These are phyloP conservation scores for Hypotaenidia okinawae DNA, from an alignment of 2,797 vertebrate species.

Conservation along the genomic window DNA sequence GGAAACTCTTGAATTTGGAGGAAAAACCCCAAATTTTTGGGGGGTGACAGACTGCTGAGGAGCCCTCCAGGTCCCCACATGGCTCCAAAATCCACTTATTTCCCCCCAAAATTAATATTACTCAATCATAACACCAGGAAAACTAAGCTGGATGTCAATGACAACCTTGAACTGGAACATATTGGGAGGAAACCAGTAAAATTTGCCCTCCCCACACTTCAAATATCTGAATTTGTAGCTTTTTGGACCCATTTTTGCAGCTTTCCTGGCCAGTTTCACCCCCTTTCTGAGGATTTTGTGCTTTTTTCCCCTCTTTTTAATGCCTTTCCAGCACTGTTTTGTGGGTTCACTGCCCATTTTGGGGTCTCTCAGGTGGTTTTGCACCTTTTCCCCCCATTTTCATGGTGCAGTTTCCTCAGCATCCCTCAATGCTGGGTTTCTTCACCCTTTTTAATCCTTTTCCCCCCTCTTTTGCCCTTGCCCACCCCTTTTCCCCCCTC, in stretches of 20 bases:
- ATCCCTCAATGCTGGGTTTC: not conserved
- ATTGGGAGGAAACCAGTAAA: not conserved
- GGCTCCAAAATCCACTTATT: not conserved
- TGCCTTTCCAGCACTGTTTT: not conserved
- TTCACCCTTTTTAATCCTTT: not conserved
- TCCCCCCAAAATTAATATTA: not conserved
- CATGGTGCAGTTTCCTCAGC: not conserved
- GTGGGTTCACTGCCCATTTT: not conserved
- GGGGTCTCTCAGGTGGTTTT: not conserved
- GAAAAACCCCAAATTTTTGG: not conserved
- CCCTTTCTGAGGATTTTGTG: rapidly evolving
- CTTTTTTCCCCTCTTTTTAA: not conserved
- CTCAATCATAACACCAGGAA: not conserved
- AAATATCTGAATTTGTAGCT: not conserved
- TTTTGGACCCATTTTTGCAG: not conserved
- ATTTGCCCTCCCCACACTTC: not conserved
- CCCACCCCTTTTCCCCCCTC: no score
- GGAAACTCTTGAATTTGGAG: not conserved
- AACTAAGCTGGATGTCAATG: not conserved
- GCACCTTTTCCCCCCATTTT: not conserved
- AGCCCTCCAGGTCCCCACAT: not conserved
- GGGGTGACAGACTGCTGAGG: not conserved
- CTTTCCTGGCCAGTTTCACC: not conserved
- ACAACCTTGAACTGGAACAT: not conserved
- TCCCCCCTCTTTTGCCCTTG: no score